Conservation (phyloP, 1,140 invertebrate genomes). For the Apolygus lucorum region DNA sequence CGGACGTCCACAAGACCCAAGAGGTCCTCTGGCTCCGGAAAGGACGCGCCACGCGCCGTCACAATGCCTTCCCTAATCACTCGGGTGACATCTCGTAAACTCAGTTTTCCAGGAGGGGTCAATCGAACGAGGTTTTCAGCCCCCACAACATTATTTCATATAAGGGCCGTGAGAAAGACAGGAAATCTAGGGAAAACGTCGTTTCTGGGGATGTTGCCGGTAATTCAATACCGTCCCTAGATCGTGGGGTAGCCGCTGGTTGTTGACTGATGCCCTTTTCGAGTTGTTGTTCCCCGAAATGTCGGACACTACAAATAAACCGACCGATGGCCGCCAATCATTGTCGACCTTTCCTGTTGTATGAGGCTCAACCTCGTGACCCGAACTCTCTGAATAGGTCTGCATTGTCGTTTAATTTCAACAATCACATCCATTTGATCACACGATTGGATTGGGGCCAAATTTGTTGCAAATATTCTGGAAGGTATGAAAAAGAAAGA, state of each 20-base stretch:
- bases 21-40: not conserved
- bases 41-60: not conserved
- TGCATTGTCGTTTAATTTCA: too few relatives aligned
- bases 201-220: not conserved
- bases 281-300: too few relatives aligned
- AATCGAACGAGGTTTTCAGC: not conserved
- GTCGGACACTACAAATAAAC: not conserved
- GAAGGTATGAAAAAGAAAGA: too few relatives aligned
- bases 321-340: not conserved
- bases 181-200: not conserved
- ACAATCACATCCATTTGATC: too few relatives aligned
- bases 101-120: not conserved
- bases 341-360: too few relatives aligned
- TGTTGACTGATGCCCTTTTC: not conserved
- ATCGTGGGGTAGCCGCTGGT: not conserved
- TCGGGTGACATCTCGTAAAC: conserved; percentile 11
- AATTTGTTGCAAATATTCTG: too few relatives aligned
- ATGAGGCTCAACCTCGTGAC: too few relatives aligned
- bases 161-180: conserved; percentile 9
- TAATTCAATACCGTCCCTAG: not conserved
- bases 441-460: too few relatives aligned
- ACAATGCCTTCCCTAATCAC: conserved; percentile 14
- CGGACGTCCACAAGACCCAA: not conserved
- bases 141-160: not conserved
- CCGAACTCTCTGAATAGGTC: not conserved